A percentile compares a stretch with the other conserved stretches of the same genome.
Conservation (phyloP, 1,140 invertebrate species). For the Arctopsyche grandis region DNA sequence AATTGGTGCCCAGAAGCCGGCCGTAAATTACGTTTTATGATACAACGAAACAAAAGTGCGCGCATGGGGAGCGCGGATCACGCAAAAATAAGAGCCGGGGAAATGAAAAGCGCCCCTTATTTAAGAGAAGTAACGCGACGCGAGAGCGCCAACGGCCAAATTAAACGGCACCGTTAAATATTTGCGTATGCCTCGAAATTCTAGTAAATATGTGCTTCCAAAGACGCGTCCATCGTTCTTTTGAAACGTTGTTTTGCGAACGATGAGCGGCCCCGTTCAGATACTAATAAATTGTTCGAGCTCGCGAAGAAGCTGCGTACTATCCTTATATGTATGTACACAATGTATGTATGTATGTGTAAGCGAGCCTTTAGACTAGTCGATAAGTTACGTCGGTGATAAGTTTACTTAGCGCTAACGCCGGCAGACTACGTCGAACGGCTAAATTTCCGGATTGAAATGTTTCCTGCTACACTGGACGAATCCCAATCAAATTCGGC, state of each 20-base stretch:
- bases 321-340: too few relatives aligned
- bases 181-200: slow-evolving; percentile 13
- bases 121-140: neutral
- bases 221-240: too few relatives aligned
- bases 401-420: slow-evolving; percentile 7
- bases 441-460: slow-evolving; percentile 18
- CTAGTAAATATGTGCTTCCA: neutral
- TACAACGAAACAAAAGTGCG: slow-evolving; percentile 14
- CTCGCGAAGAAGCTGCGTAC: too few relatives aligned
- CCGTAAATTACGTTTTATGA: slow-evolving; percentile 21
- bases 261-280: too few relatives aligned
- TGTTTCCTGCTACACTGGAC: slow-evolving; percentile 14
- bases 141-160: neutral
- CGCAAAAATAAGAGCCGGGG: neutral
- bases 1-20: slow-evolving; percentile 9
- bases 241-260: too few relatives aligned
- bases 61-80: neutral
- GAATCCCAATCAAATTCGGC: neutral
- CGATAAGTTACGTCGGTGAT: slow-evolving; percentile 11
- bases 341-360: neutral
- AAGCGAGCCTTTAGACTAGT: neutral
- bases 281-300: too few relatives aligned
- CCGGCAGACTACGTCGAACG: neutral
- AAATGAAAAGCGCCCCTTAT: neutral
- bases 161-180: slow-evolving; percentile 18